Conservation (phyloP, 2,888 invertebrate genomes). For the Cynaeus angustus region DNA sequence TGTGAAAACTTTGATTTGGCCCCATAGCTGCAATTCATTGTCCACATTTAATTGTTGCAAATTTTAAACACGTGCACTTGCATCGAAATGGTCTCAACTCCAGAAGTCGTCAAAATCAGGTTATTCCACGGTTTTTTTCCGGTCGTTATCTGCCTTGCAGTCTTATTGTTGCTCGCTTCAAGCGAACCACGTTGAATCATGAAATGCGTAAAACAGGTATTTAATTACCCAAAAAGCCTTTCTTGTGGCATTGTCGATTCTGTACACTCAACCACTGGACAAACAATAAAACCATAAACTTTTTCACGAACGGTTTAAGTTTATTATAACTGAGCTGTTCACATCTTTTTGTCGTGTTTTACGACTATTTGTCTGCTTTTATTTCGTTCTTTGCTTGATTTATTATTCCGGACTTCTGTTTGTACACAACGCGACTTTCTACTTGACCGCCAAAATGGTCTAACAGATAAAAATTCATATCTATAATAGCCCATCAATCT, state of each 20-base stretch:
- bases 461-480: slow-evolving; percentile 32
- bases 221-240: slow-evolving; percentile 41
- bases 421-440: slow-evolving; percentile 8
- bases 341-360: slow-evolving; percentile 24
- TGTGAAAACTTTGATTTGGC: too few relatives aligned
- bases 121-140: slow-evolving; percentile 23
- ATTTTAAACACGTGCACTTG: slow-evolving; percentile 32
- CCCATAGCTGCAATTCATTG: too few relatives aligned
- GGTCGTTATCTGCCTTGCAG: slow-evolving; percentile 5
- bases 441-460: slow-evolving; percentile 10
- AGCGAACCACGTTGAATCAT: slow-evolving; percentile 14
- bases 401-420: slow-evolving; percentile 20
- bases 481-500: slow-evolving; percentile 33
- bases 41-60: slow-evolving; percentile 21
- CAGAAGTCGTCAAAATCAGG: slow-evolving; percentile 23
- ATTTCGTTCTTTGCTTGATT: slow-evolving; percentile 16
- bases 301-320: slow-evolving; percentile 12
- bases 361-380: slow-evolving; percentile 8
- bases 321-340: slow-evolving; percentile 24
- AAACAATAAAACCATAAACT: slow-evolving; percentile 38
- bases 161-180: slow-evolving; percentile 16
- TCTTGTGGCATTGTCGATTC: slow-evolving; percentile 37
- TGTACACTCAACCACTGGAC: slow-evolving; percentile 8
- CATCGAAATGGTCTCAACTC: slow-evolving; percentile 26
- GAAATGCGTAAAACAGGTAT: slow-evolving; percentile 38